phyloP scores from a whole-genome alignment of 2,888 invertebrate species.

The Caenorhabditis sp. region DNA sequence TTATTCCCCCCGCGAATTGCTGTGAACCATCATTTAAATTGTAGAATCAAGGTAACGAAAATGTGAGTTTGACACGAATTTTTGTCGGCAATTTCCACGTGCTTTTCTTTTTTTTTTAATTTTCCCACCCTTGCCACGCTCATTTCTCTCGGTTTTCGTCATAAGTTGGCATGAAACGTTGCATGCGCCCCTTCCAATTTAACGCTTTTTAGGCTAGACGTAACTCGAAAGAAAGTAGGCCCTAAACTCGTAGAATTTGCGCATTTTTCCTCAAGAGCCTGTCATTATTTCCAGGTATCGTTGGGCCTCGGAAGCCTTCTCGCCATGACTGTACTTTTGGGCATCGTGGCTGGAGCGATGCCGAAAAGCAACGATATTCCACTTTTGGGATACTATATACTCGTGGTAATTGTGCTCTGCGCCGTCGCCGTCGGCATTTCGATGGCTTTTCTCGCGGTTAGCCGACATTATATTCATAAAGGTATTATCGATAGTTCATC shows the following conservation, averaged over 20 bases:
- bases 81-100: constrained; percentile 1
- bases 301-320: constrained; percentile 72
- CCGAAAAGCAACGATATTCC: constrained; percentile 76
- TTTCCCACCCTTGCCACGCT: constrained; percentile 18
- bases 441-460: constrained; percentile 73
- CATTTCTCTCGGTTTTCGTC: constrained; percentile 13
- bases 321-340: constrained; percentile 74
- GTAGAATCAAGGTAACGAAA: constrained; percentile 58
- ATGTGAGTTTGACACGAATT: constrained; percentile 46
- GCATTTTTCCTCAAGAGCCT: neutral
- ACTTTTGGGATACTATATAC: constrained; percentile 74
- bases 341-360: constrained; percentile 76
- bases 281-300: constrained; percentile 64
- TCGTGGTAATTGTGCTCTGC: constrained; percentile 73
- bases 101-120: constrained; percentile 9
- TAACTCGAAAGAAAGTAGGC: too few species aligned
- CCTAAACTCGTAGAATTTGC: neutral
- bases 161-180: too few species aligned
- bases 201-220: too few species aligned
- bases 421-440: constrained; percentile 74
- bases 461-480: constrained; percentile 70
- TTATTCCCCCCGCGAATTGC: neutral
- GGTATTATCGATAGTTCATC: constrained; percentile 29
- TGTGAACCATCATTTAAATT: constrained; percentile 21
- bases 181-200: too few species aligned